Evolutionary conservation across 2,888 invertebrate genomes (phyloP), one percentile per base, ranked within the genome.

Genomic region (Eugnorisma glareosa): DNA sequence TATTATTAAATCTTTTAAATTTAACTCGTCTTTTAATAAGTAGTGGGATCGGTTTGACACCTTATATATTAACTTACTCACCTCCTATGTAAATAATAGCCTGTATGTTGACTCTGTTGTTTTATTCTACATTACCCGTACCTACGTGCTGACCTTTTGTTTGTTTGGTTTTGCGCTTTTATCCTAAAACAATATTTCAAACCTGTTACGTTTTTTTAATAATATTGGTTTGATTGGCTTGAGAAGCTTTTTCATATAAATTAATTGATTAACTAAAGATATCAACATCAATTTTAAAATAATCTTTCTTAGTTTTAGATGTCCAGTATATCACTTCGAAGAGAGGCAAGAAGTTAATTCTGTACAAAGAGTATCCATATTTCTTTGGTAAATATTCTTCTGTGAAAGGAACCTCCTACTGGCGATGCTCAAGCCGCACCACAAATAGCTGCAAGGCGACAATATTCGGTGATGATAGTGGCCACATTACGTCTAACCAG

Each of bases 361-460:
- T 82, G 4, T 67, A 82, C 59, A 61, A 61, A 35, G 21, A 35
- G 31, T 61, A 61, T 61, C 59, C 59, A 11, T 61, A 5, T 7
- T 61, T 4, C 21, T 61, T 61, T 35, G 59, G 31, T 4, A 8
- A 35, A 61, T 61, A 61, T 4, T 61, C 59, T 31, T 35, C 59
- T 35, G 31, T 21, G 10, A 61, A 35, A 61, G 59, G 59, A 4
- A 61, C 59, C 31, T 61, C 59, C 31, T 21, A 61, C 59, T 61
- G 59, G 59, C 59, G 59, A 61, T 80, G 79, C 48, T 37, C 80
- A 15, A 43, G 64, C 8, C 59, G 80, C 10, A 72, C 45, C 3
- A 48, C 21, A 37, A 45, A 45, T 11, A 79, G 40, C 15, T 78
- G 77, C n/a, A 79, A 78, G 54, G 77, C 82, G 2, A 37, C 70